Base-by-base conservation (phyloP, 2,113 vertebrate species). In the Mionectes macconnelli region DNA sequence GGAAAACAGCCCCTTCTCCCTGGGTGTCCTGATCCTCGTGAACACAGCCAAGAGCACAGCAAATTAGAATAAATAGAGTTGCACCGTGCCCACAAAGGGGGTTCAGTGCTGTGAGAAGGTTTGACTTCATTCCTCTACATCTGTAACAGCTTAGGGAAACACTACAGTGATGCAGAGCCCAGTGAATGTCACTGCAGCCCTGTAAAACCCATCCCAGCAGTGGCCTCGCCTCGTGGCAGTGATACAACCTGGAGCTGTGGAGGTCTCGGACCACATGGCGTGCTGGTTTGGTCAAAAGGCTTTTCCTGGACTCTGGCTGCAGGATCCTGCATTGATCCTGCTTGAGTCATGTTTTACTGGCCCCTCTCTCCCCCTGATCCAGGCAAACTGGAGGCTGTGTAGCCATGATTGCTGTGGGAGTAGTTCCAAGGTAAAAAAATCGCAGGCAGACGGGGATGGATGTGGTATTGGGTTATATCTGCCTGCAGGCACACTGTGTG, bases 81-180 rank as follows among this genome's bases (percentile, higher is more conserved):
- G 3, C 52, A 25, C 59, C 4, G 8, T 76, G 72, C 56, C 69
- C 55, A 24, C 60, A 84, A 44, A 84, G 33, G 3, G 0, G 12
- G 42, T 56, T 64, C 7, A 3, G 60, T 80, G 55, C 16, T 74
- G 3, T 57, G 62, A 77, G 67, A 88, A 57, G 8, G 39, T 80
- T 81, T 82, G 60, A 27, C 25, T 92, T 76, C 30, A 53, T 49
- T 73, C 9, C 4, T 52, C 56, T 50, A 5, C 84, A 66, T 87
- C 83, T 94, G 66, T 69, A 78, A 84, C 30, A 84, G 14, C 16
- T 93, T 47, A 72, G 72, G 69, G 33, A 87, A 92, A 55, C 33
- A 53, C 63, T 76, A 33, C 0, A 5, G 84, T 40, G 56, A 3
- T 0, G 2, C 31, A 45, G 18, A 24, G 23, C 7, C 9, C 84